phyloP scores from a whole-genome alignment of 2,113 vertebrate genomes.

The Percina caprodes region DNA sequence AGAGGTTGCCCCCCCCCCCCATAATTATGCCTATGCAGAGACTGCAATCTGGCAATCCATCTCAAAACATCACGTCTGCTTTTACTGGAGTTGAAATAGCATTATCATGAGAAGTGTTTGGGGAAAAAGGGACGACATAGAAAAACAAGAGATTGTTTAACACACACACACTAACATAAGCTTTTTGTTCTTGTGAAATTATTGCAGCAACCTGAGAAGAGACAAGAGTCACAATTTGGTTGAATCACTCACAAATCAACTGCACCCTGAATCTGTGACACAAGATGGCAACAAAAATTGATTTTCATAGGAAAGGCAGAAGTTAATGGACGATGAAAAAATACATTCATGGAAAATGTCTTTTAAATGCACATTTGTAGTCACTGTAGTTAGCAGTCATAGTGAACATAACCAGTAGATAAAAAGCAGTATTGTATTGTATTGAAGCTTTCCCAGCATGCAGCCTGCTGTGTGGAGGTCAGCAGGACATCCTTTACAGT shows the following conservation, averaged over 20 bases:
- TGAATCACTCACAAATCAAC: not conserved
- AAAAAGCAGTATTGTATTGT: not conserved
- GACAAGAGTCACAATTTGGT: not conserved
- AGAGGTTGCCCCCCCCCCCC: too few relatives aligned
- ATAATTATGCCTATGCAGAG: constrained; percentile 20
- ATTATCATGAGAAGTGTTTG: constrained; percentile 5
- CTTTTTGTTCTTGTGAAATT: not conserved
- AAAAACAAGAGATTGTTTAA: not conserved
- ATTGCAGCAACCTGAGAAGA: not conserved
- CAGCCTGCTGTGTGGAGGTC: constrained; percentile 36
- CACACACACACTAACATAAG: not conserved
- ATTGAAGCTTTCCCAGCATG: constrained; percentile 1
- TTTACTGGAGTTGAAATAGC: constrained; percentile 8
- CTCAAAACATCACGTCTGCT: constrained; percentile 1
- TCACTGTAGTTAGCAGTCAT: too few relatives aligned
- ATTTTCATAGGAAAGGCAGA: not conserved
- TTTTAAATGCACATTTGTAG: not conserved
- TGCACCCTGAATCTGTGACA: not conserved
- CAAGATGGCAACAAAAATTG: not conserved
- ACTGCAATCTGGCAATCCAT: constrained; percentile 26
- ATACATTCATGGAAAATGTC: not conserved
- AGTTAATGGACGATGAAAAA: not conserved
- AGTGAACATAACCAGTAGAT: not conserved
- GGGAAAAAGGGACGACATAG: not conserved
- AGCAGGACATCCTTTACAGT: constrained; percentile 41